Evolutionary conservation across 2,797 vertebrate species (phyloP).

Genomic region (Uromys caudimaculatus): DNA sequence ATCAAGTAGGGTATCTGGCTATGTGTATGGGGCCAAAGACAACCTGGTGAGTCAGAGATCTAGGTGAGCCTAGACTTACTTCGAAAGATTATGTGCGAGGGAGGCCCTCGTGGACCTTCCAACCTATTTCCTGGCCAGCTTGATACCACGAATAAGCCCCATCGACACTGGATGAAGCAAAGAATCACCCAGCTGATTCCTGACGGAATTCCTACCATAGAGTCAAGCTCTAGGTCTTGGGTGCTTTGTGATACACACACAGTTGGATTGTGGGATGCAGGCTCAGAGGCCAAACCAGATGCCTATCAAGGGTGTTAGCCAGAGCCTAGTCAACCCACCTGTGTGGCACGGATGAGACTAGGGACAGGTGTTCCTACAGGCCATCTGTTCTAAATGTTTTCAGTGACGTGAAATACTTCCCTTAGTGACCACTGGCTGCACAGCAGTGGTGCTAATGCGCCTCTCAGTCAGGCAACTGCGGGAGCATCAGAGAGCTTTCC

Average conservation of each 20-base stretch:
- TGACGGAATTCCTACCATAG: background rate
- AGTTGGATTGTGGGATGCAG: background rate
- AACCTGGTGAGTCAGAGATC: background rate
- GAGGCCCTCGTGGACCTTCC: background rate
- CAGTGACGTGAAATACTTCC: background rate
- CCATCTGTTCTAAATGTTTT: slow-evolving; percentile 30
- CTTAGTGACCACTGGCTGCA: background rate
- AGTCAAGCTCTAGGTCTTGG: background rate
- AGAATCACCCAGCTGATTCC: background rate
- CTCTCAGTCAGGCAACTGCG: background rate
- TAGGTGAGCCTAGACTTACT: background rate
- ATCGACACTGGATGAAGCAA: background rate
- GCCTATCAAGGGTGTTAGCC: background rate
- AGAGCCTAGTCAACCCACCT: background rate
- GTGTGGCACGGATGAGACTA: background rate
- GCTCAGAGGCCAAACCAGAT: background rate
- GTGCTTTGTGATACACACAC: background rate
- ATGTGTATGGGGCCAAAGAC: background rate
- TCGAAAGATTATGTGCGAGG: background rate
- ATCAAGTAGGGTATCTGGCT: background rate
- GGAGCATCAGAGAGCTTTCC: background rate
- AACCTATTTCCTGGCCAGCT: background rate
- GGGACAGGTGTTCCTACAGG: background rate
- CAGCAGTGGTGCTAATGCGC: background rate
- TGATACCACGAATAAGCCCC: background rate